Evolutionary conservation across 2,888 invertebrate species (phyloP).

Genomic region (Tromatobia lineatoria): DNA sequence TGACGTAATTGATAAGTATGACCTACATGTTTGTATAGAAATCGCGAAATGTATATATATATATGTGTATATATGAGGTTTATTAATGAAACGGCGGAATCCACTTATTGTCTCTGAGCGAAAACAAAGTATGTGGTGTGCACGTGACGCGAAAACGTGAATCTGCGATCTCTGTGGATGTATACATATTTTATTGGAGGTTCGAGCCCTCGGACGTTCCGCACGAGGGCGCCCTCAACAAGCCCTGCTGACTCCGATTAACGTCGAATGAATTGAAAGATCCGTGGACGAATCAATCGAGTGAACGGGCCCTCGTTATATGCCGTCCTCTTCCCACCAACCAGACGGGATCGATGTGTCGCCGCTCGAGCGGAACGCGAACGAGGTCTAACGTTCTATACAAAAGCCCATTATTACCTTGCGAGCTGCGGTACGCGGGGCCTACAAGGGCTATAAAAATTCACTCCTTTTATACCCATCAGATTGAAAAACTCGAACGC

Average conservation of each 20-base stretch:
- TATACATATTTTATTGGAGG: background rate
- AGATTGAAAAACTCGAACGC: conserved; percentile 4
- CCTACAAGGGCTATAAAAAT: background rate
- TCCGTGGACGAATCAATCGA: conserved; percentile 49
- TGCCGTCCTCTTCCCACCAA: conserved; percentile 14
- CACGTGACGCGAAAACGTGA: conserved; percentile 11
- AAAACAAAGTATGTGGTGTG: background rate
- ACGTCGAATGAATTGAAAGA: conserved; percentile 49
- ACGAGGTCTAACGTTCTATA: conserved; percentile 46
- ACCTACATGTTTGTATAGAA: conserved; percentile 12
- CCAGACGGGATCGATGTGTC: conserved; percentile 42
- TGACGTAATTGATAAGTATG: conserved; percentile 8
- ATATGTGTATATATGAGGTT: background rate
- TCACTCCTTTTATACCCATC: conserved; percentile 2
- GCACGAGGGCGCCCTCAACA: conserved; percentile 31
- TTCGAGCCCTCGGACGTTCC: conserved; percentile 20
- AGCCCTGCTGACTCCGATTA: conserved; percentile 30
- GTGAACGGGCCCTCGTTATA: conserved; percentile 37
- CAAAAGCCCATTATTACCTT: conserved; percentile 46
- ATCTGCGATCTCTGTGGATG: background rate
- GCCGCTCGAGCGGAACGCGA: conserved; percentile 46
- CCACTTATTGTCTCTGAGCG: background rate
- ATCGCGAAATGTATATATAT: background rate
- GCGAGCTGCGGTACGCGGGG: conserved; percentile 1
- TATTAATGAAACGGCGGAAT: background rate